Conservation (phyloP, 1,140 invertebrate species). For the Bombus breviceps region DNA sequence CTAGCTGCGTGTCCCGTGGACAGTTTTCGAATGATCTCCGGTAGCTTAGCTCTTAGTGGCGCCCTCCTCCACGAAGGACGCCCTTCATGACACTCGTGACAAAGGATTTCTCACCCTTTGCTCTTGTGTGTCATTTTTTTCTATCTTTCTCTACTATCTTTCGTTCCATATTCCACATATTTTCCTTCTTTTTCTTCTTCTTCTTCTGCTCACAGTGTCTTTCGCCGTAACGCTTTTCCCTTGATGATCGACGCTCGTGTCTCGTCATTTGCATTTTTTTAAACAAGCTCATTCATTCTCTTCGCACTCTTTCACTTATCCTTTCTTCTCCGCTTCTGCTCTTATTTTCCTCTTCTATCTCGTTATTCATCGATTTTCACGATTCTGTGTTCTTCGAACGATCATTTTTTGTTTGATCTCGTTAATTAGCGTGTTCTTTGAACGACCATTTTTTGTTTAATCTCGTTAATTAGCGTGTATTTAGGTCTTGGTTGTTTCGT, state of each 20-base stretch:
- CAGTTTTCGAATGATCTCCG: constrained; percentile 84
- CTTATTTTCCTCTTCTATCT: background rate
- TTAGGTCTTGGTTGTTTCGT: constrained; percentile 26
- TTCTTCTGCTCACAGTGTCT: background rate
- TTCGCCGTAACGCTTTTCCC: background rate
- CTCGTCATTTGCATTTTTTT: constrained; percentile 13
- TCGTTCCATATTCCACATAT: background rate
- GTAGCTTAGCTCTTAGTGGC: constrained; percentile 82
- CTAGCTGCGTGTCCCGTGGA: constrained; percentile 81
- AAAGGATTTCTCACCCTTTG: constrained; percentile 63
- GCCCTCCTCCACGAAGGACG: constrained; percentile 74
- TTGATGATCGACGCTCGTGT: background rate
- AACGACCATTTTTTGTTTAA: background rate
- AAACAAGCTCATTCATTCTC: background rate
- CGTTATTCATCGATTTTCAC: constrained; percentile 36
- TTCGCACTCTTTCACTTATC: constrained; percentile 15
- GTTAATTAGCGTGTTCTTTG: constrained; percentile 14
- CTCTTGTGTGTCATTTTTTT: constrained; percentile 38
- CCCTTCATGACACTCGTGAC: constrained; percentile 70
- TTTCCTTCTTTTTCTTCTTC: background rate
- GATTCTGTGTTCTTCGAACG: background rate
- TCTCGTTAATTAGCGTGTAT: constrained; percentile 25
- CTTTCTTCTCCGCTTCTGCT: constrained; percentile 4
- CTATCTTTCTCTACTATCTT: background rate
- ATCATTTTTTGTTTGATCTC: background rate